A percentile compares a stretch with the other conserved stretches of the same genome.
Conservation (phyloP, 2,888 invertebrate genomes). For the Eurytoma adleriae region DNA sequence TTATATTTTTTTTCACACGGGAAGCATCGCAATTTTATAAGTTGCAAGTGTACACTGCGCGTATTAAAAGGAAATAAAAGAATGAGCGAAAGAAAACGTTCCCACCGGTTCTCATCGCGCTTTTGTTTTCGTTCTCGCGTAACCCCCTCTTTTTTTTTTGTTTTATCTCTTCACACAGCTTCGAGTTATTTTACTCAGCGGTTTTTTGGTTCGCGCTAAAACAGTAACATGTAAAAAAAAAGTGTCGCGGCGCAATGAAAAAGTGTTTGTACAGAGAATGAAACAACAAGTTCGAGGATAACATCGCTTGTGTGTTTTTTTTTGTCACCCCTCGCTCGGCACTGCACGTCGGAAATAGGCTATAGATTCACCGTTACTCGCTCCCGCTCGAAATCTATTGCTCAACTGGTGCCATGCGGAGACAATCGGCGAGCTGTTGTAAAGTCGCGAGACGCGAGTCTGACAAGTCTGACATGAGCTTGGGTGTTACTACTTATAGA, state of each 20-base stretch:
- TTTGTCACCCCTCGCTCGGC: neutral
- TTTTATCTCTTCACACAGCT: slow-evolving; percentile 3
- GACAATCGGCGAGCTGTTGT: neutral
- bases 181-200: slow-evolving; percentile 16
- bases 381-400: too few species aligned
- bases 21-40: slow-evolving; percentile 52
- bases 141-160: neutral
- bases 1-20: slow-evolving; percentile 28
- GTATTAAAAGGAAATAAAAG: neutral
- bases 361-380: slow-evolving; percentile 11
- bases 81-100: slow-evolving; percentile 10
- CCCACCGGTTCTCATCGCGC: neutral
- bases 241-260: slow-evolving; percentile 14
- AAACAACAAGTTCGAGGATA: slow-evolving; percentile 18
- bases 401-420: neutral
- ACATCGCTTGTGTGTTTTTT: slow-evolving; percentile 4
- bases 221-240: slow-evolving; percentile 40
- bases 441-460: too few species aligned
- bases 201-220: slow-evolving; percentile 36
- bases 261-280: slow-evolving; percentile 22
- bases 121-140: neutral
- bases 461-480: too few species aligned
- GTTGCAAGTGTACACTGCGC: slow-evolving; percentile 29
- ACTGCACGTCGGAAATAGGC: slow-evolving; percentile 21
- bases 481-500: too few species aligned